Evolutionary conservation across 2,888 invertebrate genomes (phyloP), one percentile per base, ranked within the genome.

Genomic region (Athripsodes cinereus): DNA sequence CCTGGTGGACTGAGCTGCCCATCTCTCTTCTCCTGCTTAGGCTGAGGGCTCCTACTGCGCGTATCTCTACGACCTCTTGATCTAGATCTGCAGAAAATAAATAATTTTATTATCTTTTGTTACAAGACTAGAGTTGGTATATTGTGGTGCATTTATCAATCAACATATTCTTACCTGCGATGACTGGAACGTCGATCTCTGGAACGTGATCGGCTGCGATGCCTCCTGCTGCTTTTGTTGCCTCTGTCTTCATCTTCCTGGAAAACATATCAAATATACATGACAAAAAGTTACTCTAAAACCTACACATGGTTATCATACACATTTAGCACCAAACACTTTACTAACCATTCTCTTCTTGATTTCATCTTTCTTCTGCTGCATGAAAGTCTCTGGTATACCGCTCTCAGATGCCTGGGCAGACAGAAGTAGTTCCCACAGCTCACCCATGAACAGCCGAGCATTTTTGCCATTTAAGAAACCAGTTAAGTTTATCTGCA

Each of bases 401-500:
- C 99, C 99, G 64, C 88, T 91, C 48, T 92, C 91, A 66, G 93
- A 93, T 53, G 96, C 92, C 74, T 96, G 96, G 1, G 98, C 99
- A 55, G 96, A 96, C 61, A 96, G 82, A 65, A 99, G 78, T 66
- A 97, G 76, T 64, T 92, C 90, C 99, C 99, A 99, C 55, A 99
- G 80, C 74, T 99, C 98, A 2, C 91, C 91, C 92, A 98, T 96
- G 75, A 99, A 99, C 67, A 92, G 88, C 44, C 98, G 84, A 18
- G 99, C 96, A 76, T 97, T 96, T 74, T 95, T 94, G 11, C 96
- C 96, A 72, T 99, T 98, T 62, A 99, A 80, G 75, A 99, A 99
- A 50, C 99, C 99, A 49, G 99, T 99, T 74, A 99, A 81, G 78
- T 99, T 99, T 70, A 99, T 99, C 84, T 99, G 98, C 89, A 99